Percentiles rank a stretch among this genome's conserved stretches.
Conservation (phyloP, 1,140 invertebrate genomes). For the Notospermus geniculatus region DNA sequence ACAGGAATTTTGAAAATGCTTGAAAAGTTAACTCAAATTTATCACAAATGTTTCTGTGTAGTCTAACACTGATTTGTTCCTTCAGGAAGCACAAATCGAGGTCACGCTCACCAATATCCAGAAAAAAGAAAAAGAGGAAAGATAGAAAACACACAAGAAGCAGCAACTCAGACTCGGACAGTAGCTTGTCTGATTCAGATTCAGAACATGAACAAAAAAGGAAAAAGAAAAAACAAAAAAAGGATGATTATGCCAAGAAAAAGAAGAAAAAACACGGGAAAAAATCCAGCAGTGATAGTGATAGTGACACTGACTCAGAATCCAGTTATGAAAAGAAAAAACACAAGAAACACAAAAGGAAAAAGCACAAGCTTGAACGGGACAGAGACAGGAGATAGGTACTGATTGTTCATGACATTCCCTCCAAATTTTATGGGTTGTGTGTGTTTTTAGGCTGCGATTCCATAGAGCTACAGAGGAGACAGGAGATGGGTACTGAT, state of each 20-base stretch:
- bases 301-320: background rate
- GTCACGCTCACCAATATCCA: conserved; percentile 1
- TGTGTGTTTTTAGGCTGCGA: too few species aligned
- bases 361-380: conserved; percentile 8
- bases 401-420: too few species aligned
- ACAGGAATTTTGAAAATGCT: too few species aligned
- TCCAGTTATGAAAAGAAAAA: background rate
- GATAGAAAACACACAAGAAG: background rate
- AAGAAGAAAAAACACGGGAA: background rate
- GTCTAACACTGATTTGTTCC: too few species aligned
- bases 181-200: background rate
- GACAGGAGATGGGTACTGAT: too few species aligned
- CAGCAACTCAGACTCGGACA: background rate
- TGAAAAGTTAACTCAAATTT: too few species aligned
- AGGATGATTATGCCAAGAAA: background rate
- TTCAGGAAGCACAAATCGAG: conserved; percentile 1
- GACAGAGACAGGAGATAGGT: conserved; percentile 12
- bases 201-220: background rate
- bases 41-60: too few species aligned
- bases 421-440: too few species aligned
- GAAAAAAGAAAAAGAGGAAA: background rate
- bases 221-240: conserved; percentile 11
- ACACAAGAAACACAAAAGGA: conserved; percentile 25
- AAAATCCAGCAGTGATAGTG: background rate
- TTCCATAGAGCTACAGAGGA: too few species aligned